Conservation (phyloP, 1,140 invertebrate species). For the Scaptomyza hsui region DNA sequence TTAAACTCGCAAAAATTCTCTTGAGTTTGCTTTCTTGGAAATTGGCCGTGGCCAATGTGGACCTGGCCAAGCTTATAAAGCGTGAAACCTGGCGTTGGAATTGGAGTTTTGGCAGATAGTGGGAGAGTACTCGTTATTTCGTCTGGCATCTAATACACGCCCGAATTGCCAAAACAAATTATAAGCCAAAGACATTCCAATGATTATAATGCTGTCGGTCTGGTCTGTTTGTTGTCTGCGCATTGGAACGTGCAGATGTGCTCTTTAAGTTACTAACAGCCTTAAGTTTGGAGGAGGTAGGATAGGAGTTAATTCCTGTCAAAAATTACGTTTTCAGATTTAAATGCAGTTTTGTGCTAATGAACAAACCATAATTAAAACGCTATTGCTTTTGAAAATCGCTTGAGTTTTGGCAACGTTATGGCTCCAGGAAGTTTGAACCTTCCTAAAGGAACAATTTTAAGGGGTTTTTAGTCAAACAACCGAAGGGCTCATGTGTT, state of each 20-base stretch:
- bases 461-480: too few relatives aligned
- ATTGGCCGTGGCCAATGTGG: constrained; percentile 50
- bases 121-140: constrained; percentile 6
- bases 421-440: too few relatives aligned
- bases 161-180: constrained; percentile 53
- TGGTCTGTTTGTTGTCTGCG: background rate
- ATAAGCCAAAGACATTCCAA: constrained; percentile 68
- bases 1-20: constrained; percentile 68
- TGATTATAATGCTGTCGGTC: constrained; percentile 55
- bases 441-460: too few relatives aligned
- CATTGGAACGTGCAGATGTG: constrained; percentile 1
- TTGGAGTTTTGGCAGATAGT: background rate
- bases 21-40: constrained; percentile 76
- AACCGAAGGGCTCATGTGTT: too few relatives aligned
- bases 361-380: too few relatives aligned
- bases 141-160: constrained; percentile 37
- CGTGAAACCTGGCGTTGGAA: constrained; percentile 16
- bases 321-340: too few relatives aligned
- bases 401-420: too few relatives aligned
- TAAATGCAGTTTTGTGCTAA: too few relatives aligned
- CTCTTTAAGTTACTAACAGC: constrained; percentile 1
- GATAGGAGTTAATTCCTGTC: too few relatives aligned
- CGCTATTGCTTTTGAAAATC: too few relatives aligned
- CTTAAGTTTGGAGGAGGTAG: too few relatives aligned
- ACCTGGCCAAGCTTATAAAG: constrained; percentile 1